These are phyloP conservation scores for Pocillopora meandrina DNA, from an alignment of 92 coral and sea anemone species.

Conservation along the genomic window DNA sequence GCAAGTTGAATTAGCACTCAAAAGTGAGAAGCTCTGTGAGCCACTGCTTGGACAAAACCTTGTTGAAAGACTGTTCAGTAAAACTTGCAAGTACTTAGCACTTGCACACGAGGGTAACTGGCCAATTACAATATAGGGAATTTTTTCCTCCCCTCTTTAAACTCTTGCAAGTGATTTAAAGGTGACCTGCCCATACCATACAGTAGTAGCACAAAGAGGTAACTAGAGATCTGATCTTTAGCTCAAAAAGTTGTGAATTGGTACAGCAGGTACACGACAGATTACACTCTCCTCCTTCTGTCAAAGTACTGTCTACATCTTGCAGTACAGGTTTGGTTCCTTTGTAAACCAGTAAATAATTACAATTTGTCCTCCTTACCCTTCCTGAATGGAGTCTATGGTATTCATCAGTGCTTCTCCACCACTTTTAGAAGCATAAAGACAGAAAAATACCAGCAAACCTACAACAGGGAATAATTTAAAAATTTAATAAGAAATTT, in stretches of 20 bases:
- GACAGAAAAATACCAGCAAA: slow-evolving; percentile 86
- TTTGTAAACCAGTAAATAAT: too few relatives aligned
- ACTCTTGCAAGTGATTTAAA: neutral
- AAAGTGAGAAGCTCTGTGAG: too few relatives aligned
- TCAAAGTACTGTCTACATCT: neutral
- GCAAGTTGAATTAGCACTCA: too few relatives aligned
- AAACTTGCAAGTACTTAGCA: too few relatives aligned
- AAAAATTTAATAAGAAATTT: neutral
- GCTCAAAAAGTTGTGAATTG: neutral
- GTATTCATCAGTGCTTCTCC: slow-evolving; percentile 72
- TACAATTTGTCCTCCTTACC: slow-evolving; percentile 52
- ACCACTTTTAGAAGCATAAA: slow-evolving; percentile 88
- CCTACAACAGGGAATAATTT: slow-evolving; percentile 44
- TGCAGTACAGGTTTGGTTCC: too few relatives aligned
- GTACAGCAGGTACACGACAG: too few relatives aligned
- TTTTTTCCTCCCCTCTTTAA: too few relatives aligned
- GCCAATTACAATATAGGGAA: too few relatives aligned
- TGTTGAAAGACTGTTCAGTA: too few relatives aligned
- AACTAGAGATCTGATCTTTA: neutral
- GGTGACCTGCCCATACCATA: too few relatives aligned
- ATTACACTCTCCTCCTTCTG: neutral
- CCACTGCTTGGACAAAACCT: too few relatives aligned
- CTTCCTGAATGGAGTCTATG: slow-evolving; percentile 80
- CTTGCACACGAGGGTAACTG: too few relatives aligned
- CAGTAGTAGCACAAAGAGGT: neutral